Percentiles rank a stretch among this genome's conserved stretches.
These are phyloP conservation scores for Calonectris borealis DNA, from an alignment of 2,113 vertebrate genomes.

Conservation along the genomic window DNA sequence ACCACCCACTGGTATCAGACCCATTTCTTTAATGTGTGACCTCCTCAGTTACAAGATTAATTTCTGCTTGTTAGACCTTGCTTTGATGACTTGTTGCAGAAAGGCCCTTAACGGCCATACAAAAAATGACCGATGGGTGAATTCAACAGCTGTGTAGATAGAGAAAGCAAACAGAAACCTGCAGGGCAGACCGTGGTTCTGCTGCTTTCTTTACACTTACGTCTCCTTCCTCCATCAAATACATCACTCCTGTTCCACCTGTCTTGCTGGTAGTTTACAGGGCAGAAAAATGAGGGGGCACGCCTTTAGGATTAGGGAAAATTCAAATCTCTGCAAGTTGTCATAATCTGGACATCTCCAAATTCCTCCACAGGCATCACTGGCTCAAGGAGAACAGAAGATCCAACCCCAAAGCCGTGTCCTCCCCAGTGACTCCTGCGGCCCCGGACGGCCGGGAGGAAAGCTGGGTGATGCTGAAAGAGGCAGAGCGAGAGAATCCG, in stretches of 20 bases:
- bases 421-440: not conserved
- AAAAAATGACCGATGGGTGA: not conserved
- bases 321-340: not conserved
- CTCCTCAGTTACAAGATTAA: not conserved
- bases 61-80: not conserved
- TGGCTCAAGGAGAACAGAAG: not conserved
- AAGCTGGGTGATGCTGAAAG: not conserved
- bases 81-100: not conserved
- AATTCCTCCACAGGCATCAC: not conserved
- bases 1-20: not conserved
- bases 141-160: not conserved
- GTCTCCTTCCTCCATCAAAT: not conserved
- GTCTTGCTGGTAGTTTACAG: not conserved
- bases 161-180: slow-evolving; percentile 14
- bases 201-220: not conserved
- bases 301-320: not conserved
- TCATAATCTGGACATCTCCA: not conserved
- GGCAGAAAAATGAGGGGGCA: not conserved
- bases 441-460: not conserved
- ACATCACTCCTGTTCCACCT: not conserved
- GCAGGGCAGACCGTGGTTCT: fast-evolving
- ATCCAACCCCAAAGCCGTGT: not conserved
- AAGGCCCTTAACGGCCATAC: not conserved
- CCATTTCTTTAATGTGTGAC: not conserved
- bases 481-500: not conserved